Evolutionary conservation across 1,140 invertebrate species (phyloP).

Genomic region (Aphis gossypii): DNA sequence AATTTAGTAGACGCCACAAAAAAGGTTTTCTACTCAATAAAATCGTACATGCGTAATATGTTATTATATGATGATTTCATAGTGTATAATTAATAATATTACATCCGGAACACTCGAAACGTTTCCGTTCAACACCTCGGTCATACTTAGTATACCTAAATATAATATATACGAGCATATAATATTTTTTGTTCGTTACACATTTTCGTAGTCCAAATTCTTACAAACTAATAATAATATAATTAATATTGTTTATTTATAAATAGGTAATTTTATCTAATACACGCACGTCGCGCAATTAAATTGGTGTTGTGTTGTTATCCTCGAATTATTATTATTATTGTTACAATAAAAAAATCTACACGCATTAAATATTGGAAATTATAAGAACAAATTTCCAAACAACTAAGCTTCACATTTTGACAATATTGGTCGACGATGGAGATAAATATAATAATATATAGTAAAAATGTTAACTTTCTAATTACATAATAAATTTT

Average conservation of each 20-base stretch:
- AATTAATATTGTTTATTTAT: background rate
- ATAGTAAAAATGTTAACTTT: background rate
- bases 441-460: background rate
- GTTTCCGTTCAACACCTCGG: background rate
- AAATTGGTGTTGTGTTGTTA: background rate
- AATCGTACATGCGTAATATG: background rate
- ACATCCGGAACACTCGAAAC: background rate
- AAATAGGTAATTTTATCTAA: slow-evolving; percentile 13
- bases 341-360: slow-evolving; percentile 15
- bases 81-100: background rate
- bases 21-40: slow-evolving; percentile 7
- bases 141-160: background rate
- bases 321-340: background rate
- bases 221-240: slow-evolving; percentile 8
- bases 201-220: background rate
- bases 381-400: background rate
- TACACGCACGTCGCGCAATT: background rate
- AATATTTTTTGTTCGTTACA: background rate
- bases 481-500: background rate
- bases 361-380: background rate
- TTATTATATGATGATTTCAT: background rate
- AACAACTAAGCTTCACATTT: background rate
- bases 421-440: slow-evolving; percentile 9
- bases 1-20: background rate
- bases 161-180: background rate